Percentiles rank a stretch among this genome's conserved stretches.
Evolutionary conservation across 1,140 invertebrate genomes (phyloP).

Genomic region (Leptopilina clavipes): DNA sequence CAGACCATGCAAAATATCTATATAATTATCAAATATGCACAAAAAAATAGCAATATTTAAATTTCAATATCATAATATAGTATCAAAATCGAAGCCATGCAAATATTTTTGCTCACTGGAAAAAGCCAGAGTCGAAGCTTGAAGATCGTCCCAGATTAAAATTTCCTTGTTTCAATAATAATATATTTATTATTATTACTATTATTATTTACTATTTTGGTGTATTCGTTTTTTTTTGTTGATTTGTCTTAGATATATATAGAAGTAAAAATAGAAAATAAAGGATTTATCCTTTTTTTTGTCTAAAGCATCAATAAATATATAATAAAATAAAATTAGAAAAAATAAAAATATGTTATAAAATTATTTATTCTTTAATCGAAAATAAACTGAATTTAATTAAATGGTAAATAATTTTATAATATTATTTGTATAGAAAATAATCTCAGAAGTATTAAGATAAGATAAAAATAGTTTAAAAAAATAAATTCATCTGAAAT

Average conservation of each 20-base stretch:
- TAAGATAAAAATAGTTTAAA: no score
- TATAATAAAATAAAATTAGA: no score
- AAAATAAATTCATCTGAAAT: no score
- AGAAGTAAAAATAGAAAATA: neutral
- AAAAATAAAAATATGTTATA: neutral
- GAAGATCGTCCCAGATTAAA: constrained; percentile 71
- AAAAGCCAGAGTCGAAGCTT: constrained; percentile 58
- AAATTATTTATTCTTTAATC: neutral
- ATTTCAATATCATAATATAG: neutral
- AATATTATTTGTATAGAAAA: no score
- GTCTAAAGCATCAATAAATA: no score
- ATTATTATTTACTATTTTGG: constrained; percentile 25
- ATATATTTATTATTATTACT: constrained; percentile 1
- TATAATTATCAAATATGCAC: neutral
- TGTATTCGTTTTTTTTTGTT: constrained; percentile 36
- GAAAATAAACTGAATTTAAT: no score
- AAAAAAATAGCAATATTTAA: neutral
- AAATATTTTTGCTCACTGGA: constrained; percentile 31
- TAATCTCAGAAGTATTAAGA: no score
- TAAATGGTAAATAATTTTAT: no score
- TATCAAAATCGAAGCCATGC: constrained; percentile 40
- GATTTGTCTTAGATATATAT: constrained; percentile 20
- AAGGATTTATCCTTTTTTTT: no score
- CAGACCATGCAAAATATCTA: neutral
- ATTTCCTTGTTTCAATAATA: constrained; percentile 42